A percentile compares a stretch with the other conserved stretches of the same genome.
phyloP scores from a whole-genome alignment of 2,113 vertebrate species.

The Columbina picui region DNA sequence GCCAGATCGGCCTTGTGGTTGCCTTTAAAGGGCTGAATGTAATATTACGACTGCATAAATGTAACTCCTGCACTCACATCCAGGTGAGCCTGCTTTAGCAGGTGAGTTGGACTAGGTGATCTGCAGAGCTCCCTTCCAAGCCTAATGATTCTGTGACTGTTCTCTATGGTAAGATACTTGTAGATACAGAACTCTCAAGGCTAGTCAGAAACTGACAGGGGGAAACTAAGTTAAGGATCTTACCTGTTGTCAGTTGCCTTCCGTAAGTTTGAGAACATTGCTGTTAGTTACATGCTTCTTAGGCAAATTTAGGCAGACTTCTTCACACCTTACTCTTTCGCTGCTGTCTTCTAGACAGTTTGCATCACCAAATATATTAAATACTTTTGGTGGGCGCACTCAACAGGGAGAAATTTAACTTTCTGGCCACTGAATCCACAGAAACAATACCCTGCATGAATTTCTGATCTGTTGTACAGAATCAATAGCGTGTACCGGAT shows the following conservation, averaged over 20 bases:
- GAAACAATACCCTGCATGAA: not conserved
- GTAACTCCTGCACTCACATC: no score
- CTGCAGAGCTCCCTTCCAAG: no score
- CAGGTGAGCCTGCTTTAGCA: no score
- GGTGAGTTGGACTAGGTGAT: no score
- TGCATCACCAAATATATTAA: not conserved
- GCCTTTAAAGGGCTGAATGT: no score
- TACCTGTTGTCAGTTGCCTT: not conserved
- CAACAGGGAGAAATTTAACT: not conserved
- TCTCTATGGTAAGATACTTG: not conserved
- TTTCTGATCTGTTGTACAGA: not conserved
- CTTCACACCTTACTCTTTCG: not conserved
- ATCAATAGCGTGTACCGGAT: not conserved
- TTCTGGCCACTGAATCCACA: not conserved
- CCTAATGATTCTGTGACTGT: not conserved
- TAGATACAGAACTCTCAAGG: not conserved
- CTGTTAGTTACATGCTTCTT: not conserved
- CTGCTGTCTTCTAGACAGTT: not conserved
- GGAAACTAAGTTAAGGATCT: not conserved
- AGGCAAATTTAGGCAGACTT: not conserved
- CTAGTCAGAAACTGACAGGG: not conserved
- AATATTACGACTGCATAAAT: no score
- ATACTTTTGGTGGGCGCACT: not conserved
- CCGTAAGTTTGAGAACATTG: not conserved
- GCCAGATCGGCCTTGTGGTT: no score